Base-by-base conservation (phyloP, 2,888 invertebrate genomes). In the Bruchidius siliquastri region DNA sequence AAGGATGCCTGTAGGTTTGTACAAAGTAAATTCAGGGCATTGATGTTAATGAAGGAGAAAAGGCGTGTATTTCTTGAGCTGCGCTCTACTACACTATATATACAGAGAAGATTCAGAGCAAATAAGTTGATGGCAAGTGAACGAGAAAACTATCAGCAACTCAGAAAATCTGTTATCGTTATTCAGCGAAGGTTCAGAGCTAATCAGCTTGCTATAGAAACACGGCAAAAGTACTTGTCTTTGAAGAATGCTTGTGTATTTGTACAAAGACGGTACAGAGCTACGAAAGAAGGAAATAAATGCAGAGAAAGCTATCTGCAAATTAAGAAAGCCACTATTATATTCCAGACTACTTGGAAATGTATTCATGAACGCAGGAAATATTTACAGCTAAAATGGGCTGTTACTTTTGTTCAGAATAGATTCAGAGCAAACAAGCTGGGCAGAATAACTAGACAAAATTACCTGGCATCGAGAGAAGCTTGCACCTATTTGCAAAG, bases 11-110 rank as follows among this genome's bases (percentile, higher is more conserved):
- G 81, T 10, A 10, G 81, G 13, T 69, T 77, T 0, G 26, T 87
- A 49, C 86, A 87, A 77, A 74, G 75, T 30, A 81, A 79, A 75
- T 87, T 84, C 82, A 80, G 84, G 74, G 85, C 84, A 0, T 77
- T 76, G 3, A 76, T 77, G 67, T 22, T 76, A 1, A 82, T 82
- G 80, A 79, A 75, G 72, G 72, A 74, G 20, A 76, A 80, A 21
- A 82, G 83, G 76, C 71, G 75, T 3, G 71, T 81, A 13, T 76
- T 68, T 78, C 22, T 22, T 10, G 67, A 70, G 22, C 68, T 68
- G 1, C 84, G 83, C 73, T 82, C 79, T 22, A 83, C 87, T n/a
- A 76, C 26, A 4, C 22, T 74, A 71, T 68, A 70, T 10, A 74
- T 81, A 70, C 80, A 81, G 72, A 73, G 68, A 21, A 70, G 77